Evolutionary conservation across 2,797 vertebrate species (phyloP), one percentile per base, ranked within the genome.

Genomic region (Spheniscus humboldti): DNA sequence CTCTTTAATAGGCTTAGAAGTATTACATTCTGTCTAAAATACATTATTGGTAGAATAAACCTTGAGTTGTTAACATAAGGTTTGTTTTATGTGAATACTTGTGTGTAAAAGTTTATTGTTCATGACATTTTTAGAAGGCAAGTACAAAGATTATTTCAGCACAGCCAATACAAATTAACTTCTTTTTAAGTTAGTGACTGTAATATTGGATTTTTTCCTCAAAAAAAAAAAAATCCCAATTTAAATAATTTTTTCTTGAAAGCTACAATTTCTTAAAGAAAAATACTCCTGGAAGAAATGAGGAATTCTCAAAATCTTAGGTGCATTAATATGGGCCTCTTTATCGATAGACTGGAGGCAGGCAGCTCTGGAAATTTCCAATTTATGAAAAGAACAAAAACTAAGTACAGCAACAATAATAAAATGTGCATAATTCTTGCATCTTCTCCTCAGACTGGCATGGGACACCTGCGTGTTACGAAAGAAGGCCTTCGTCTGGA

Each of bases 401-500:
- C 64, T 50, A 43, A 75, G 90, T 66, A 43, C 19, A 59, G 6
- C 17, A 68, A 35, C 9, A 47, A 33, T 64, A 59, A 68, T 82
- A 94, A 94, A 84, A 69, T 20, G 15, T 45, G 31, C 3, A 13
- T 39, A 37, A 93, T 53, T 92, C 52, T 95, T 78, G 7, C 72
- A 48, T 96, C 74, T 96, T 87, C 74, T 94, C 89, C 94, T 67
- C 94, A 99, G 99, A 98, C 98, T 79, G 99, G 99, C 87, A 99
- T 99, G 99, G 99, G 99, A 81, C 98, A 98, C 69, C 97, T 99
- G 31, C 98, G 98, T 89, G 99, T 99, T 37, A 98, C 98, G 3
- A 96, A 98, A 86, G 99, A 99, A 47, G 99, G 99, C 17, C 98
- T 99, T 91, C 98, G 98, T 81, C 97, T 99, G 93, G 99, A 99